phyloP scores from a whole-genome alignment of 1,140 invertebrate species.

The Drosophila repleta region DNA sequence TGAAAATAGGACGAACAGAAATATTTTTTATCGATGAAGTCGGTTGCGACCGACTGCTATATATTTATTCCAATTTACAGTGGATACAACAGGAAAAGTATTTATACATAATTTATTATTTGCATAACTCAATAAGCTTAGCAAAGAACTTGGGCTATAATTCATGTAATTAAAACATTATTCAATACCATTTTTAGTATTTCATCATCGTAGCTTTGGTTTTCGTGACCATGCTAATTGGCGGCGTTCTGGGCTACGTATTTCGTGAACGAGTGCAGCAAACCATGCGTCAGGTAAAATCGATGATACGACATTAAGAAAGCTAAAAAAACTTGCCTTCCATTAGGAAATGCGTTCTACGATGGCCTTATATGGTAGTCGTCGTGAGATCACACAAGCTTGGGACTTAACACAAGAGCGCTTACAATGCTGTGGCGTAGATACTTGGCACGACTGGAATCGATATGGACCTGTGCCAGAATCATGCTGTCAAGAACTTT shows the following conservation, averaged over 20 bases:
- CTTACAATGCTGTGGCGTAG: slow-evolving; percentile 93
- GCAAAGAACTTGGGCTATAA: too few species aligned
- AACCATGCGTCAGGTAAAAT: slow-evolving; percentile 86
- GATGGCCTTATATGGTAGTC: slow-evolving; percentile 89
- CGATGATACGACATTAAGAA: background rate
- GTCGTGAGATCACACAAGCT: slow-evolving; percentile 88
- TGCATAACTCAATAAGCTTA: too few species aligned
- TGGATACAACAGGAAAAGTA: too few species aligned
- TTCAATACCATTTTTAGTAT: too few species aligned
- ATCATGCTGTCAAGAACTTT: slow-evolving; percentile 91
- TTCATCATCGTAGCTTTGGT: slow-evolving; percentile 94
- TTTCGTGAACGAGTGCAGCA: slow-evolving; percentile 91
- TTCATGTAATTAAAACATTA: too few species aligned
- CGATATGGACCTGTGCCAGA: slow-evolving; percentile 90
- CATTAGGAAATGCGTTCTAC: slow-evolving; percentile 89
- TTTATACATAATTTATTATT: too few species aligned
- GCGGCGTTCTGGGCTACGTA: slow-evolving; percentile 94
- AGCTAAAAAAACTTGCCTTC: background rate
- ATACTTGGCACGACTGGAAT: slow-evolving; percentile 90
- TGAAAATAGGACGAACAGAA: too few species aligned
- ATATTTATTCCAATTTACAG: too few species aligned
- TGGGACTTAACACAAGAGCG: slow-evolving; percentile 93
- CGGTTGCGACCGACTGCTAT: too few species aligned
- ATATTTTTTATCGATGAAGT: too few species aligned
- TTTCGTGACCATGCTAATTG: slow-evolving; percentile 94